These are phyloP conservation scores for Pteropus rufus DNA, from an alignment of 2,797 vertebrate genomes.

Conservation along the genomic window DNA sequence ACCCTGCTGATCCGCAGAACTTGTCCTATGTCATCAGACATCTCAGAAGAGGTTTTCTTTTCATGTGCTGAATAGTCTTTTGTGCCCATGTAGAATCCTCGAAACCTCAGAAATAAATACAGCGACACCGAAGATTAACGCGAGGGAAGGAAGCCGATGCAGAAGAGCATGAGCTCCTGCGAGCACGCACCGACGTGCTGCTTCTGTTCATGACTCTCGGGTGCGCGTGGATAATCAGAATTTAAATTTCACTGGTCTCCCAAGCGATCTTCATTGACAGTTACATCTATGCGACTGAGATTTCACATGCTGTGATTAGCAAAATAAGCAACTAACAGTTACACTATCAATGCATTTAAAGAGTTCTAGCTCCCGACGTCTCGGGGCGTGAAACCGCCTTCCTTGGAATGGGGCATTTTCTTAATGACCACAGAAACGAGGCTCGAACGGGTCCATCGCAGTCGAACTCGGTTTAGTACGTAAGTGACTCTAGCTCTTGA, in stretches of 20 bases:
- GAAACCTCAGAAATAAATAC: slow-evolving; percentile 68
- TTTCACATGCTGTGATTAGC: background rate
- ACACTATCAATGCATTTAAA: background rate
- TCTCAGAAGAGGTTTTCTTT: slow-evolving; percentile 63
- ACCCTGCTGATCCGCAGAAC: slow-evolving; percentile 50
- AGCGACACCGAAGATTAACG: slow-evolving; percentile 41
- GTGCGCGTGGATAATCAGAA: slow-evolving; percentile 50
- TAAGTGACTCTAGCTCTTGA: background rate
- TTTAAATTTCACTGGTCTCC: slow-evolving; percentile 37
- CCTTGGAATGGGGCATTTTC: background rate
- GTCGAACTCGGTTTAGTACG: background rate
- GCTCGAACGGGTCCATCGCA: background rate
- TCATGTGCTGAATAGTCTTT: slow-evolving; percentile 51
- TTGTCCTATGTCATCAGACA: slow-evolving; percentile 67
- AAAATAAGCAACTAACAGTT: background rate
- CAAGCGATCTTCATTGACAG: background rate
- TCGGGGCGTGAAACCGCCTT: background rate
- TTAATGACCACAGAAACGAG: background rate
- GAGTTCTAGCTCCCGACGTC: background rate
- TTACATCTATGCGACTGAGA: background rate
- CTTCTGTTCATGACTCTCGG: slow-evolving; percentile 54
- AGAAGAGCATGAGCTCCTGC: slow-evolving; percentile 26
- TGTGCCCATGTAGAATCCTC: slow-evolving; percentile 54
- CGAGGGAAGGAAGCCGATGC: slow-evolving; percentile 56
- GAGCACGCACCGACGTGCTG: background rate